phyloP scores from a whole-genome alignment of 2,888 invertebrate genomes.

The Drosophila neutralis region DNA sequence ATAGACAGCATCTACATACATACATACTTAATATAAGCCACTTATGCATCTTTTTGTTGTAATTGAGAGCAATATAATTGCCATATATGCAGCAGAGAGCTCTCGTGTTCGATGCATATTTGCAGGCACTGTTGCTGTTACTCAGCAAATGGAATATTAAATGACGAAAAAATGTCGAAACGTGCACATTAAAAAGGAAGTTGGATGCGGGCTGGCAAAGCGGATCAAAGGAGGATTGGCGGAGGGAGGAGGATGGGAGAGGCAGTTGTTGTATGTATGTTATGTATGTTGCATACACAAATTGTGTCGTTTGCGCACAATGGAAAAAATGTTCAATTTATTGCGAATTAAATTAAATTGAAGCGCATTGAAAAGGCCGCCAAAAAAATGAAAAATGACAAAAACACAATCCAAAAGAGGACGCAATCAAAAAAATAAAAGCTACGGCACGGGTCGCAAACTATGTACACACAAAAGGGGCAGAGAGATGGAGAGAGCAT shows the following conservation, averaged over 20 bases:
- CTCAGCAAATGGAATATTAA: conserved; percentile 41
- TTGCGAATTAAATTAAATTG: conserved; percentile 80
- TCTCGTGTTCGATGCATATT: conserved; percentile 35
- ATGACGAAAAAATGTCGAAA: conserved; percentile 30
- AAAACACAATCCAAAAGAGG: conserved; percentile 28
- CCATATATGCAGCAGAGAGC: neutral
- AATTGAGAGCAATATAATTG: conserved; percentile 51
- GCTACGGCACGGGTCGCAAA: conserved; percentile 45
- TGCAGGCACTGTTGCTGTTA: conserved; percentile 48
- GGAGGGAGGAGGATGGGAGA: no score
- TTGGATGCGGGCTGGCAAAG: conserved; percentile 55
- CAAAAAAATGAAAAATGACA: conserved; percentile 28
- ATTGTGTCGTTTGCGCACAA: conserved; percentile 41
- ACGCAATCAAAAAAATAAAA: conserved; percentile 48
- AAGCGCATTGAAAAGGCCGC: conserved; percentile 76
- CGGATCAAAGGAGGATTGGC: neutral
- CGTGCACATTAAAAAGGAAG: conserved; percentile 68
- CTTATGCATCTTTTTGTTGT: conserved; percentile 18
- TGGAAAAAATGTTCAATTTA: conserved; percentile 69
- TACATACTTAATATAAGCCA: neutral
- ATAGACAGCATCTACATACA: neutral
- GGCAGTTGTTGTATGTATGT: neutral
- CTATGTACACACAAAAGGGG: neutral
- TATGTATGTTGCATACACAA: conserved; percentile 18
- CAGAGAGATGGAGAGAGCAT: conserved; percentile 1